Percentiles rank a stretch among this genome's conserved stretches.
phyloP scores from a whole-genome alignment of 2,888 invertebrate genomes.

The Hybos culiciformis region DNA sequence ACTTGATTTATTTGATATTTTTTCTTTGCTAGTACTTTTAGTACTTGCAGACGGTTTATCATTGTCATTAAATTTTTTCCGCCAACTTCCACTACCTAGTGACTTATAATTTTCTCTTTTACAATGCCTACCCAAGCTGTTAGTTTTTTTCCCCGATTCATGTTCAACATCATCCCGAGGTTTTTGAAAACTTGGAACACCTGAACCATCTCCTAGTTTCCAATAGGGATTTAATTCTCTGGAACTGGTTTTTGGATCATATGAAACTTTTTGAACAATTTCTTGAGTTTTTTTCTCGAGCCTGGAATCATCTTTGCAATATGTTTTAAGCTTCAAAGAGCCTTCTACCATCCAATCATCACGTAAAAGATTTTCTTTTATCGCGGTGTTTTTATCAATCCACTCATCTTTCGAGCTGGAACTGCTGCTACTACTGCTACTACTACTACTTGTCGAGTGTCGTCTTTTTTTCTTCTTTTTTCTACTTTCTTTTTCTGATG shows the following conservation, averaged over 20 bases:
- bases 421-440: constrained; percentile 25
- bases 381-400: constrained; percentile 41
- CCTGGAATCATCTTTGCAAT: constrained; percentile 33
- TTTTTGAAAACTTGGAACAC: constrained; percentile 48
- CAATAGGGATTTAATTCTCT: constrained; percentile 86
- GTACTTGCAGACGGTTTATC: background rate
- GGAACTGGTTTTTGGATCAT: constrained; percentile 54
- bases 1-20: background rate
- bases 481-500: constrained; percentile 19
- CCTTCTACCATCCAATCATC: constrained; percentile 73
- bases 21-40: constrained; percentile 6
- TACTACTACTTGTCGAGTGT: constrained; percentile 10
- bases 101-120: background rate
- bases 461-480: constrained; percentile 14
- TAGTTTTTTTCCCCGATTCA: constrained; percentile 14
- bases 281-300: constrained; percentile 42
- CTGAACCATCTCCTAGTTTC: constrained; percentile 77
- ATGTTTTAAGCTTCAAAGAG: constrained; percentile 35
- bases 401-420: constrained; percentile 43
- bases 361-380: constrained; percentile 26
- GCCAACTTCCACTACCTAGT: constrained; percentile 12
- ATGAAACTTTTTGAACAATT: constrained; percentile 42
- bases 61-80: constrained; percentile 9
- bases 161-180: constrained; percentile 31
- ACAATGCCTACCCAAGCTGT: background rate